Evolutionary conservation across 2,113 vertebrate genomes (phyloP).

Genomic region (Callopanchax toddi): DNA sequence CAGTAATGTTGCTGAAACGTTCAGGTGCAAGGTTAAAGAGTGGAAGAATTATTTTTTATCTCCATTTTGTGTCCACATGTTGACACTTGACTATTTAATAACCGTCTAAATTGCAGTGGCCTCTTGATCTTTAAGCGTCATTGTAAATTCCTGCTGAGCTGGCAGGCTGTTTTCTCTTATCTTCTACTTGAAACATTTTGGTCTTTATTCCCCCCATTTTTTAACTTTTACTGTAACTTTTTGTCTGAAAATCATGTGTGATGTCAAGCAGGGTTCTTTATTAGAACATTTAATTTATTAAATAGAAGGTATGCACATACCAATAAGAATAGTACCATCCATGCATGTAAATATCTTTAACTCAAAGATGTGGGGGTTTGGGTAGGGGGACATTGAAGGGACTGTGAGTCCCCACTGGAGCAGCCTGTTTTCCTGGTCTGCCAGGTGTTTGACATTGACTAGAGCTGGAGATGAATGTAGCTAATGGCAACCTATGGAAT

Average conservation of each 20-base stretch:
- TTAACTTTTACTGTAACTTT: constrained; percentile 34
- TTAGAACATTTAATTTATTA: constrained; percentile 13
- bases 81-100: constrained; percentile 84
- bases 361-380: constrained; percentile 57
- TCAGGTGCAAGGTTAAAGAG: constrained; percentile 81
- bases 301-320: constrained; percentile 28
- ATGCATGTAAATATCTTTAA: constrained; percentile 80
- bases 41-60: constrained; percentile 60
- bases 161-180: constrained; percentile 45
- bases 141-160: constrained; percentile 72
- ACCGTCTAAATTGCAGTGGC: constrained; percentile 77
- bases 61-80: constrained; percentile 75
- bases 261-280: too few relatives aligned
- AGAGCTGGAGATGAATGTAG: constrained; percentile 85
- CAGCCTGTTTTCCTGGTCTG: constrained; percentile 82
- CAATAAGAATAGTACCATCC: constrained; percentile 74
- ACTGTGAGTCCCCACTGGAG: constrained; percentile 72
- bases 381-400: constrained; percentile 26
- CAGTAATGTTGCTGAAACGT: constrained; percentile 75
- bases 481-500: constrained; percentile 85
- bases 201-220: too few relatives aligned
- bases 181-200: constrained; percentile 27
- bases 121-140: constrained; percentile 67
- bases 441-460: constrained; percentile 90
- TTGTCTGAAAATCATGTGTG: constrained; percentile 8